Percentiles rank a stretch among this genome's conserved stretches.
phyloP scores from a whole-genome alignment of 1,140 invertebrate genomes.

The Phortica variegata region DNA sequence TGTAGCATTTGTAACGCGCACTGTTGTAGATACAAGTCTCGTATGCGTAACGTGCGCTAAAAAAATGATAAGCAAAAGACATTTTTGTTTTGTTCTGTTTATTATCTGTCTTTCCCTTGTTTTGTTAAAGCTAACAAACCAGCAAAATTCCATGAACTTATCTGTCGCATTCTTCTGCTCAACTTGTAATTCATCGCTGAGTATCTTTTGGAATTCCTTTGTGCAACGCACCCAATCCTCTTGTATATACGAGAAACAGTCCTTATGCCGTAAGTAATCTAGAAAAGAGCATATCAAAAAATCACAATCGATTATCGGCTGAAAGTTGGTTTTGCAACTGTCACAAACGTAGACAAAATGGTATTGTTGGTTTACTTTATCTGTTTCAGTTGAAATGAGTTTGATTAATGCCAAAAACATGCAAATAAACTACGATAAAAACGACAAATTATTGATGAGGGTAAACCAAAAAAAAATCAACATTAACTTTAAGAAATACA shows the following conservation, averaged over 20 bases:
- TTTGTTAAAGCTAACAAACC: conserved; percentile 18
- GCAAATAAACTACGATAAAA: too few species aligned
- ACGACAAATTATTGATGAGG: too few species aligned
- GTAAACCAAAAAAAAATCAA: too few species aligned
- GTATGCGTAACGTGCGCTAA: conserved; percentile 47
- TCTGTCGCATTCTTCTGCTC: conserved; percentile 38
- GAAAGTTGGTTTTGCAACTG: too few species aligned
- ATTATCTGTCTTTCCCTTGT: neutral
- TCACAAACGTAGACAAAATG: too few species aligned
- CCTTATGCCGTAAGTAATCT: conserved; percentile 53
- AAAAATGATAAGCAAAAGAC: conserved; percentile 1
- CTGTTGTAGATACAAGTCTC: conserved; percentile 55
- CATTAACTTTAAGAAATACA: too few species aligned
- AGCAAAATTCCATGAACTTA: conserved; percentile 53
- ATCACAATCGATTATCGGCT: too few species aligned
- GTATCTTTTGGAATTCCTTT: conserved; percentile 40
- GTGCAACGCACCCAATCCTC: conserved; percentile 49
- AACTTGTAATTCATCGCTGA: conserved; percentile 41
- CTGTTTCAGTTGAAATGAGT: too few species aligned
- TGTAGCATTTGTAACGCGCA: conserved; percentile 50
- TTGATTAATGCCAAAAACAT: too few species aligned
- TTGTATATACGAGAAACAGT: conserved; percentile 48
- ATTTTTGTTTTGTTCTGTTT: neutral
- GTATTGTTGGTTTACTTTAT: too few species aligned
- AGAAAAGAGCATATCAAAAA: conserved; percentile 13